A percentile compares a stretch with the other conserved stretches of the same genome.
Conservation (phyloP, 2,113 vertebrate species). For the Lonchura striata region DNA sequence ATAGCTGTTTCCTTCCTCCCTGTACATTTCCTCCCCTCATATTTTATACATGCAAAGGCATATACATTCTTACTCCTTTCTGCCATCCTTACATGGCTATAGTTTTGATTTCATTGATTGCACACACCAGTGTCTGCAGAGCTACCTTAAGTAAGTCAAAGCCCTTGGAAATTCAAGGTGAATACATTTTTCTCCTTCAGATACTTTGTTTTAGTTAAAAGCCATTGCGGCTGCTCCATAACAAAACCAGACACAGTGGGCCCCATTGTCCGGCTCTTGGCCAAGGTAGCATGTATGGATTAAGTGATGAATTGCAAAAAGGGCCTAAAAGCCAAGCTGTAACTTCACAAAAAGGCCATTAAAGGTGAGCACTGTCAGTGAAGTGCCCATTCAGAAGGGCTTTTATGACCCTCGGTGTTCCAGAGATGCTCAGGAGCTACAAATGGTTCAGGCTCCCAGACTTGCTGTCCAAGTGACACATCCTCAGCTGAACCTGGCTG, state of each 20-base stretch:
- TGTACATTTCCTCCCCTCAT: neutral
- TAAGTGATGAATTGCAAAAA: conserved; percentile 65
- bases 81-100: neutral
- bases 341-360: conserved; percentile 63
- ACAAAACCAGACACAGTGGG: conserved; percentile 43
- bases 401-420: conserved; percentile 31
- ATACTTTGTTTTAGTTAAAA: conserved; percentile 61
- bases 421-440: neutral
- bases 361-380: conserved; percentile 49
- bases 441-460: neutral
- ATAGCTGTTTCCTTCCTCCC: neutral
- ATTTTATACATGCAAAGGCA: neutral
- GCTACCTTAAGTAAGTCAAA: conserved; percentile 21
- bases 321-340: conserved; percentile 57
- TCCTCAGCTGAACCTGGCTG: neutral
- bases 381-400: conserved; percentile 59
- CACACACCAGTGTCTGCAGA: neutral
- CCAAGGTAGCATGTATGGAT: conserved; percentile 36
- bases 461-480: neutral
- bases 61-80: neutral
- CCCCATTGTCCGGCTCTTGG: conserved; percentile 46
- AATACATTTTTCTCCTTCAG: conserved; percentile 47
- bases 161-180: conserved; percentile 40
- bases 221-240: conserved; percentile 34
- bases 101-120: conserved; percentile 38